Base-by-base conservation (phyloP, 2,888 invertebrate species). In the Eustalomyia histrio region DNA sequence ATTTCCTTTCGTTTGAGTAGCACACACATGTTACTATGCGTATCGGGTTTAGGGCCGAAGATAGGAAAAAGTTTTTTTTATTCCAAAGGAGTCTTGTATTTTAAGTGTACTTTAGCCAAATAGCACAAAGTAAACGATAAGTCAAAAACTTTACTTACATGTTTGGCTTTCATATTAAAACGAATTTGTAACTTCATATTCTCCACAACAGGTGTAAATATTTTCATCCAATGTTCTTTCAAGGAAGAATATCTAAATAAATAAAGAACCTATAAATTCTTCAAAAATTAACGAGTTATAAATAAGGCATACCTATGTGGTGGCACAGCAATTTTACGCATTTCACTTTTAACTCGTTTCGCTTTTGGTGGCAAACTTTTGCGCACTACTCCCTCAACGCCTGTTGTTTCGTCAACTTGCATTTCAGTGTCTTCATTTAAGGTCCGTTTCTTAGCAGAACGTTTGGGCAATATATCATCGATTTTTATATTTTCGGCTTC, bases 201-300 rank as follows among this genome's bases (percentile, higher is more conserved):
- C 88, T 99, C 98, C 0, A 99, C 99, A 39, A 99, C 93, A 0
- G 99, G 99, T 61, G 96, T 96, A 88, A 98, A 98, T 84, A 99
- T 97, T 91, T 99, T 97, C 90, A 97, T 92, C 99, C 99, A 99
- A 87, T 96, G 96, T 87, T 98, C 97, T 91, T 98, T 99, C 9
- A 99, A 91, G 0, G 99, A 98, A 9, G 97, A 95, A 87, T 97
- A 97, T 89, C 99, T 93, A 86, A 16, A 90, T 88, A 65, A 2
- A 14, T 3, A 52, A 67, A 39, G 18, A 58, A 57, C 29, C 14
- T 52, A 33, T 50, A 53, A 10, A 47, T 24, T 1, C 16, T 18
- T 21, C 39, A 18, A 6, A 4, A 29, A 29, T 29, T 24, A 1
- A 29, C 29, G 29, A 29, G 5, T 6, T 16, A 3, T 24, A 53